A percentile compares a stretch with the other conserved stretches of the same genome.
These are phyloP conservation scores for Germaria angustata DNA, from an alignment of 2,888 invertebrate species.

Conservation along the genomic window DNA sequence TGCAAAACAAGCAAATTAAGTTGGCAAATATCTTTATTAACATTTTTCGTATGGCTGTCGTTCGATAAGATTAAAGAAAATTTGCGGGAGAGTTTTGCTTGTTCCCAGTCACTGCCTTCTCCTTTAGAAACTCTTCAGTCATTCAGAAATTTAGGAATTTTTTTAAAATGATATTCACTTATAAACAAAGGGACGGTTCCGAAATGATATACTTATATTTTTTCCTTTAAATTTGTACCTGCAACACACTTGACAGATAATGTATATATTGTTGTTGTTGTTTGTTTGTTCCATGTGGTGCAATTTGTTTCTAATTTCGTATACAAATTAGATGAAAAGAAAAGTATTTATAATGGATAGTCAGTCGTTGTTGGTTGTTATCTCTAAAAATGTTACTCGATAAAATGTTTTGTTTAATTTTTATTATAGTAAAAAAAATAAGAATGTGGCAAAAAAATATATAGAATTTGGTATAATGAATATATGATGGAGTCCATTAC, in stretches of 20 bases:
- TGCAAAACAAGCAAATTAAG: conserved; percentile 28
- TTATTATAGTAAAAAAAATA: too few species aligned
- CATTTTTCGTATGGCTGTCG: not conserved
- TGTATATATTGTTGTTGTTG: not conserved
- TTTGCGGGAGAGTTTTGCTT: too few species aligned
- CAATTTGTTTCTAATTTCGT: conserved; percentile 11
- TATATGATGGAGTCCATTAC: too few species aligned
- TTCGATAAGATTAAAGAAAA: conserved; percentile 6
- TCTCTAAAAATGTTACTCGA: not conserved
- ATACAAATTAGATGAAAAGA: conserved; percentile 1
- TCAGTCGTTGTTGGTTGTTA: conserved; percentile 12
- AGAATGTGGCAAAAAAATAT: too few species aligned
- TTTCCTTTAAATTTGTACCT: not conserved
- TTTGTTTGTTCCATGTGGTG: not conserved
- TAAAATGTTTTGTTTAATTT: too few species aligned
- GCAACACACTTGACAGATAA: conserved; percentile 39
- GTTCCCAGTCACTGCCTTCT: not conserved
- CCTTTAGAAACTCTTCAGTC: too few species aligned
- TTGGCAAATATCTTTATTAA: not conserved
- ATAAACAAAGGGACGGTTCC: not conserved
- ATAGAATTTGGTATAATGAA: too few species aligned
- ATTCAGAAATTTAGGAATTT: too few species aligned
- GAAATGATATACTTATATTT: too few species aligned
- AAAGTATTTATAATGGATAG: conserved; percentile 4
- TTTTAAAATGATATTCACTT: not conserved